Evolutionary conservation across 1,140 invertebrate genomes (phyloP), one percentile per base, ranked within the genome.

Genomic region (Drosophila pruinosa): DNA sequence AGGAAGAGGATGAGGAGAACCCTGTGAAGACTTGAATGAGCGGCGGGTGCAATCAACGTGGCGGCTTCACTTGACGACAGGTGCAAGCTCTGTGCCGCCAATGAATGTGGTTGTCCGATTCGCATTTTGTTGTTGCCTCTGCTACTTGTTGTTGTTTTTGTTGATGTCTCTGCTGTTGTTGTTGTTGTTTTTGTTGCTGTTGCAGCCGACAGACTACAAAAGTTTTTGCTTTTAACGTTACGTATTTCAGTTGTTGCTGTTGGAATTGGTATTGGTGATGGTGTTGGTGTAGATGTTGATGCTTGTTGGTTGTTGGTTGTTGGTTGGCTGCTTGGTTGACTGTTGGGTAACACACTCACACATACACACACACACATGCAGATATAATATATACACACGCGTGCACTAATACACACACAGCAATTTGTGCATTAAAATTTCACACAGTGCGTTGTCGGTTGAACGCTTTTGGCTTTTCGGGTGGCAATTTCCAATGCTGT

Each of bases 391-490:
- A 54, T 38, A 59, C 54, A 38, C 48, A 58, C 43, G 59, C 53
- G 62, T 52, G 52, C 68, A 34, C 24, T 28, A 22, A 38, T 68
- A 80, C 65, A 75, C 77, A 61, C 57, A 47, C 54, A 79, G 34
- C 61, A 79, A 75, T 77, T 81, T 71, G 70, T 81, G 77, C 82
- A 88, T 86, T 86, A 86, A 86, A 81, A 69, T 88, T 86, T 86
- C 77, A 86, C 81, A 88, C 82, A 65, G 70, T 50, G 59, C 65
- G 57, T 68, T 72, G 72, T 81, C 77, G 77, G 78, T 73, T 43
- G 78, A 82, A 78, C 72, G 75, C 62, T 76, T 86, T 86, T 78
- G 70, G 79, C 71, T 75, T 82, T 78, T 75, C 52, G 45, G 52
- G 76, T 58, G 43, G 63, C 54, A 21, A 62, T 31, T 36, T 14